Evolutionary conservation across 37 sponge, comb jelly and placozoan genomes (phyloP), one percentile per base, ranked within the genome.

Genomic region (Hormiphora californensis): DNA sequence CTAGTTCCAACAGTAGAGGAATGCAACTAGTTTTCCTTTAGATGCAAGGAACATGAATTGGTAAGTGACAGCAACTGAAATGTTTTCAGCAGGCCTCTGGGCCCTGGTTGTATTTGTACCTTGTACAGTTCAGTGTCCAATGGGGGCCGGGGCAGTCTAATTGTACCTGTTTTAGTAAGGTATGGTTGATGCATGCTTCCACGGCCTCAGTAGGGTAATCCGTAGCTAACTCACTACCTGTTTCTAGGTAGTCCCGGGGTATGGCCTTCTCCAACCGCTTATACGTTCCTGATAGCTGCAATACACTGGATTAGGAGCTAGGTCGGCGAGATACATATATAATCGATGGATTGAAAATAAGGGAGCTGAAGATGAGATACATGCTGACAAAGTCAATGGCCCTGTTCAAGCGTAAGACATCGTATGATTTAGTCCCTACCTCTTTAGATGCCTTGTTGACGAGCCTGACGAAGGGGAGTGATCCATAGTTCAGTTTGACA

Each of bases 171-270:
- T 73, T 73, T 22, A 73, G 41, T 0, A 73, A 46, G 17, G 81
- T 43, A 21, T 73, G 81, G 81, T 73, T 73, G n/a, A 73, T 73
- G 46, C 46, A 43, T 12, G 81, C 81, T 46, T 73, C 81, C 23
- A 73, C 35, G 46, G 43, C 43, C 23, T 39, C 81, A 33, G 40
- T 73, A 21, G 81, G 81, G 23, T 73, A 33, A 21, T 73, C 81
- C 1, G 44, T 23, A 1, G 81, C 35, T 46, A 73, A 25, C 9
- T 73, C 81, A 11, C 46, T 43, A 11, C 17, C 35, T 4, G 46
- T 73, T 46, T 73, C 81, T 46, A 73, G 25, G 25, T 73, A 73
- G 46, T 73, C 81, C 8, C 81, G 32, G 1, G 81, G 81, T n/a
- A 73, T 73, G 17, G 81, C 81, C 22, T 73, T 73, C 81, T 73